These are phyloP conservation scores for Ianthella basta DNA, from an alignment of 37 sponge, comb jelly and placozoan genomes.

Conservation along the genomic window DNA sequence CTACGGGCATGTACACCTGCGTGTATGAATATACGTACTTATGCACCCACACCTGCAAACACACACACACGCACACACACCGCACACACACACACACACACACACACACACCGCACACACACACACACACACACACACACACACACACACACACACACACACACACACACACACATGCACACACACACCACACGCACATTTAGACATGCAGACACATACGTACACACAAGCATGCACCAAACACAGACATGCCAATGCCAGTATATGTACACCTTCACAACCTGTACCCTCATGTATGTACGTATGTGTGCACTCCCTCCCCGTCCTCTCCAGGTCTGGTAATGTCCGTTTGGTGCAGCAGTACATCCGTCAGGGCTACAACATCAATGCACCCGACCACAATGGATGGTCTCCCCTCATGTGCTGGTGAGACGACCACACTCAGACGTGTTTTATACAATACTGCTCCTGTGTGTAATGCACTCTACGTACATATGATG, in stretches of 20 bases:
- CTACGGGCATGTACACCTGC: neutral
- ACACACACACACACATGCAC: neutral
- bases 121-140: neutral
- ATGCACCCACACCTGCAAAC: too few species aligned
- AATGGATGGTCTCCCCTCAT: conserved; percentile 83
- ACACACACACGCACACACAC: neutral
- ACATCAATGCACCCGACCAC: conserved; percentile 71
- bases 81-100: neutral
- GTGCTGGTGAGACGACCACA: conserved; percentile 80
- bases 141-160: neutral
- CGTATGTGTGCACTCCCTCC: conserved; percentile 24
- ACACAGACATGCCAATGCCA: too few species aligned
- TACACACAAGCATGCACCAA: neutral
- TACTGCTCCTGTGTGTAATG: conserved; percentile 62
- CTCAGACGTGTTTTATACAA: too few species aligned
- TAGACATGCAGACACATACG: neutral
- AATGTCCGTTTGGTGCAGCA: conserved; percentile 48
- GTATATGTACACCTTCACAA: too few species aligned
- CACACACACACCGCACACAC: neutral
- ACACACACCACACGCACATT: neutral
- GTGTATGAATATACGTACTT: neutral
- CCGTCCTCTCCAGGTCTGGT: conserved; percentile 36
- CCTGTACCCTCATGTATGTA: too few species aligned
- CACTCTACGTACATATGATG: neutral
- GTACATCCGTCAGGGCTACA: conserved; percentile 56